phyloP scores from a whole-genome alignment of 2,113 vertebrate species.

The Pyrgilauda ruficollis region DNA sequence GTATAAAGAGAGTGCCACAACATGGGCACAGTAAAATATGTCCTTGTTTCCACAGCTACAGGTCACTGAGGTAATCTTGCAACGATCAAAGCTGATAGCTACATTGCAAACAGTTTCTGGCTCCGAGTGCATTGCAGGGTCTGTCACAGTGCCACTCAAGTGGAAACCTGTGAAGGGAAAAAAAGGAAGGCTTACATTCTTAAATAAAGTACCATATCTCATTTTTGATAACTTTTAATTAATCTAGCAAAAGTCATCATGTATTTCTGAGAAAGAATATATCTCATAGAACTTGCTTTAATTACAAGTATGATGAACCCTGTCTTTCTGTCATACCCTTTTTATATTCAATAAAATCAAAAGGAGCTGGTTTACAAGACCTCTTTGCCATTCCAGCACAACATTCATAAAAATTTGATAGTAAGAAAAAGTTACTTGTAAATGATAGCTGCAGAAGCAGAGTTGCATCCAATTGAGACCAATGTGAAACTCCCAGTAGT shows the following conservation, averaged over 20 bases:
- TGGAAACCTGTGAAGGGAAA: not conserved
- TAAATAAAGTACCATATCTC: not conserved
- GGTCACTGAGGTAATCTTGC: constrained; percentile 99
- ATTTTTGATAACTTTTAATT: not conserved
- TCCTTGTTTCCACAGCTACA: constrained; percentile 99
- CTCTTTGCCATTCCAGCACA: not conserved
- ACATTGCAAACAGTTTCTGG: constrained; percentile 77
- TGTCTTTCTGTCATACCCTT: not conserved
- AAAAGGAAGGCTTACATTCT: constrained; percentile 5
- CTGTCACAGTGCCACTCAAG: too few relatives aligned
- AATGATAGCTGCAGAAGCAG: not conserved
- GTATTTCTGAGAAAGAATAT: not conserved
- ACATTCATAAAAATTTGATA: not conserved
- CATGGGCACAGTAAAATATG: constrained; percentile 99
- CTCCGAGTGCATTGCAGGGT: too few relatives aligned
- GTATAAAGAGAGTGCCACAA: constrained; percentile 96
- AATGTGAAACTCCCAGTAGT: not conserved
- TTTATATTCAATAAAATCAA: not conserved
- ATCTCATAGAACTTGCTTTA: not conserved
- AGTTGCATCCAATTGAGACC: not conserved
- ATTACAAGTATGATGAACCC: not conserved
- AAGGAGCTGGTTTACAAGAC: not conserved
- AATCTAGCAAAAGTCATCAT: not conserved
- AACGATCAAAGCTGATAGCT: constrained; percentile 99
- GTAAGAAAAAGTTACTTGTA: not conserved